These are phyloP conservation scores for Mystacides longicornis DNA, from an alignment of 2,888 invertebrate genomes.

Conservation along the genomic window DNA sequence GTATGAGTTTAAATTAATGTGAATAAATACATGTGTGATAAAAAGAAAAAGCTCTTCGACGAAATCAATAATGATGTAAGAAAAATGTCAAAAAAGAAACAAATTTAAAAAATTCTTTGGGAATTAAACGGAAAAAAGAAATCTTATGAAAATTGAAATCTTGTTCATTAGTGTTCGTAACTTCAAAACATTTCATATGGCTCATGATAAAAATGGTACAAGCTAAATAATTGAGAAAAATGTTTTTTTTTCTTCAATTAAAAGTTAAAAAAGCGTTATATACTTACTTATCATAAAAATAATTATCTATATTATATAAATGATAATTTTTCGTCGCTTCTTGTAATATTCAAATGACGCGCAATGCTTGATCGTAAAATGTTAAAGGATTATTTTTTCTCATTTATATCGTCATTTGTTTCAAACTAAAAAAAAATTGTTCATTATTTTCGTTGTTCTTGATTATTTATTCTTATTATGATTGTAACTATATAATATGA, in stretches of 20 bases:
- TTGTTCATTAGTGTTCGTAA: slow-evolving; percentile 4
- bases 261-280: not conserved
- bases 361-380: slow-evolving; percentile 13
- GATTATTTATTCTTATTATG: not conserved
- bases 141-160: not conserved
- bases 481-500: not conserved
- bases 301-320: not conserved
- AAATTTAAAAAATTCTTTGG: not conserved
- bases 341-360: slow-evolving; percentile 12
- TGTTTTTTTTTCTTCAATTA: not conserved
- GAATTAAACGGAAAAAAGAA: not conserved
- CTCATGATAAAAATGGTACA: not conserved
- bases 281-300: not conserved
- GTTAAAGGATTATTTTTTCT: no score
- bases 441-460: not conserved
- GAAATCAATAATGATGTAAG: not conserved
- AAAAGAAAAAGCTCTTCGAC: not conserved
- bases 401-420: not conserved
- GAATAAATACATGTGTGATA: not conserved
- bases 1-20: not conserved
- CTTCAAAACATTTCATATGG: not conserved
- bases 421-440: not conserved
- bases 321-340: slow-evolving; percentile 14
- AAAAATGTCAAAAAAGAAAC: not conserved
- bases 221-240: no score